These are phyloP conservation scores for Serinus canaria DNA, from an alignment of 2,113 vertebrate species.

Conservation along the genomic window DNA sequence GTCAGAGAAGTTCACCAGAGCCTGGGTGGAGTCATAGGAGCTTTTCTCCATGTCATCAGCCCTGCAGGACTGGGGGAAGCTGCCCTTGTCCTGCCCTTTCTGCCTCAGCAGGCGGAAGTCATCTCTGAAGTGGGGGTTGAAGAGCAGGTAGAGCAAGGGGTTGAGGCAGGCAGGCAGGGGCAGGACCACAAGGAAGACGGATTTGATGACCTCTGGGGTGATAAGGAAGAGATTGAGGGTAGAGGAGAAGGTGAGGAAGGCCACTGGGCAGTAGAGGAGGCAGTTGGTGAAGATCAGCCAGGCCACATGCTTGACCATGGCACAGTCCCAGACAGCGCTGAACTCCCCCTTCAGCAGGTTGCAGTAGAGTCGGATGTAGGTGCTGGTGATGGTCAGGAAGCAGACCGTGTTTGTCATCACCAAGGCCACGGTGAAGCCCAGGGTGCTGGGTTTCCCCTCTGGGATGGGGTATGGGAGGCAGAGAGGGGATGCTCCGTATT, in stretches of 20 bases:
- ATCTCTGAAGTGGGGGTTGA: slow-evolving; percentile 85
- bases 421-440: slow-evolving; percentile 78
- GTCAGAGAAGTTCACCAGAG: slow-evolving; percentile 82
- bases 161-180: slow-evolving; percentile 92
- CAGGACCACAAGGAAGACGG: slow-evolving; percentile 86
- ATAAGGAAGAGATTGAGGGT: slow-evolving; percentile 86
- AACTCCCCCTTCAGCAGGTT: slow-evolving; percentile 85
- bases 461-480: slow-evolving; percentile 87
- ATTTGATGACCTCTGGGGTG: slow-evolving; percentile 89
- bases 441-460: slow-evolving; percentile 71
- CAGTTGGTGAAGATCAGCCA: slow-evolving; percentile 94
- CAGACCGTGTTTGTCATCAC: slow-evolving; percentile 89
- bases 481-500: slow-evolving; percentile 90
- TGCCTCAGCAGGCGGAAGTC: slow-evolving; percentile 79
- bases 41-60: slow-evolving; percentile 86
- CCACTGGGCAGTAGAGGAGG: slow-evolving; percentile 91
- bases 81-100: slow-evolving; percentile 66
- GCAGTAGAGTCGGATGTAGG: slow-evolving; percentile 92
- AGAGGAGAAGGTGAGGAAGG: slow-evolving; percentile 91
- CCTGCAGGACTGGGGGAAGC: slow-evolving; percentile 64
- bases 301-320: slow-evolving; percentile 92
- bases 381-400: slow-evolving; percentile 85
- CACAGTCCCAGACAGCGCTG: slow-evolving; percentile 87
- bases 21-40: slow-evolving; percentile 88
- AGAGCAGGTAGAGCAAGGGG: slow-evolving; percentile 90